These are phyloP conservation scores for Microcebus lehilahytsara DNA, from an alignment of 2,113 vertebrate species.

Conservation along the genomic window DNA sequence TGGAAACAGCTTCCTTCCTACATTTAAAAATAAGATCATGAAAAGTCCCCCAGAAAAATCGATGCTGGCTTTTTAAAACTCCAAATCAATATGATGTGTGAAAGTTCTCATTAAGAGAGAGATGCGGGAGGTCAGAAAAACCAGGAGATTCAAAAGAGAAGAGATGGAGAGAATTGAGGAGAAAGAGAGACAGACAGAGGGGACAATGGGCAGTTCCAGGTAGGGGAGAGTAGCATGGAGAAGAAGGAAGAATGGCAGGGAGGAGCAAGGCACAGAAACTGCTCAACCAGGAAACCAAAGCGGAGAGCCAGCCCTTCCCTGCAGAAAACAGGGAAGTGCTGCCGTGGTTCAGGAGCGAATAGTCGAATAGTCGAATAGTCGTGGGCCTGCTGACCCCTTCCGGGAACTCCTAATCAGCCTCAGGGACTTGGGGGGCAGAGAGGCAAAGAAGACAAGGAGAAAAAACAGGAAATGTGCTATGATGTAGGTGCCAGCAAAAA, in stretches of 20 bases:
- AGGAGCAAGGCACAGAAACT: background rate
- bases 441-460: background rate
- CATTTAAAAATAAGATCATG: constrained; percentile 71
- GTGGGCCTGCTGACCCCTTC: too few species aligned
- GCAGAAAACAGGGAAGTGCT: background rate
- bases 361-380: too few species aligned
- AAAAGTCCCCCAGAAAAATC: constrained; percentile 74
- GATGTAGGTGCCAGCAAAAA: background rate
- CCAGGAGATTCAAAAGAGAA: background rate
- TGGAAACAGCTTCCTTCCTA: constrained; percentile 70
- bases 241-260: background rate
- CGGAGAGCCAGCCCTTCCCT: accelerated
- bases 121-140: constrained; percentile 65
- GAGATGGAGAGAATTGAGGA: background rate
- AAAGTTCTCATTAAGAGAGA: constrained; percentile 72
- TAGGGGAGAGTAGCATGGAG: accelerated
- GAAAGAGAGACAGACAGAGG: background rate
- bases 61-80: constrained; percentile 69
- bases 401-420: background rate
- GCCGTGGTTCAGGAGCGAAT: background rate
- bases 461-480: background rate
- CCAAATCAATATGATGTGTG: constrained; percentile 75
- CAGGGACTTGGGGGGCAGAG: background rate
- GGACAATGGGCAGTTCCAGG: background rate
- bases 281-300: accelerated